A percentile compares a stretch with the other conserved stretches of the same genome.
phyloP scores from a whole-genome alignment of 2,888 invertebrate species.

The Drosophila mettleri region DNA sequence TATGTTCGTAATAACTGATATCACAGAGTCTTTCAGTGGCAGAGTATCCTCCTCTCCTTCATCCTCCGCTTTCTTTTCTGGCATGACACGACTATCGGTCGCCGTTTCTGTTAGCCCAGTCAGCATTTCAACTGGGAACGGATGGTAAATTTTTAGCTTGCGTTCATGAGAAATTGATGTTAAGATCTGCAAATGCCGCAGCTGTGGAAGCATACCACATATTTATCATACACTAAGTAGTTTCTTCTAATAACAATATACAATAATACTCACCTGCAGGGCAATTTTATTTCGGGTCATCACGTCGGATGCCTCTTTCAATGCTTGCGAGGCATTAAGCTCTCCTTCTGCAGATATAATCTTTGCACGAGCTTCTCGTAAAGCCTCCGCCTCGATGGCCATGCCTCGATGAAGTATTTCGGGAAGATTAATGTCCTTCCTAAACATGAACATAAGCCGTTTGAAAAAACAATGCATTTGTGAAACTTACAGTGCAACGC shows the following conservation, averaged over 20 bases:
- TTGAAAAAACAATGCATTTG: accelerated
- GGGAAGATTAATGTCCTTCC: slow-evolving; percentile 76
- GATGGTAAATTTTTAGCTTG: slow-evolving; percentile 66
- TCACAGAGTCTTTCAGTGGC: accelerated
- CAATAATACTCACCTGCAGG: slow-evolving; percentile 60
- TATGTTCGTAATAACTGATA: neutral
- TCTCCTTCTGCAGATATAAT: slow-evolving; percentile 81
- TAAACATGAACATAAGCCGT: slow-evolving; percentile 3
- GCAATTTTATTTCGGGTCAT: slow-evolving; percentile 74
- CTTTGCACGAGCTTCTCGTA: slow-evolving; percentile 78
- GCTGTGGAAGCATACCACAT: slow-evolving; percentile 29
- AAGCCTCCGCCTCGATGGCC: slow-evolving; percentile 80
- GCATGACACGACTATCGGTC: neutral
- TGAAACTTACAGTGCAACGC: slow-evolving; percentile 88
- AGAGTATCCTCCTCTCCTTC: accelerated
- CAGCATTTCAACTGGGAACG: slow-evolving; percentile 74
- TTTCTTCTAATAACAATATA: neutral
- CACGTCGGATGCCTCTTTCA: slow-evolving; percentile 79
- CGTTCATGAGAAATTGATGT: slow-evolving; percentile 71
- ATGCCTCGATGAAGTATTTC: slow-evolving; percentile 67
- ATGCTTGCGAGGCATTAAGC: slow-evolving; percentile 63
- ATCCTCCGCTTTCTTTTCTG: neutral
- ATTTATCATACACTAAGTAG: neutral
- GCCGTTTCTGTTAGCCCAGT: slow-evolving; percentile 26
- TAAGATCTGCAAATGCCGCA: slow-evolving; percentile 75